phyloP scores from a whole-genome alignment of 2,797 vertebrate genomes.

The Cichlasoma orientale region DNA sequence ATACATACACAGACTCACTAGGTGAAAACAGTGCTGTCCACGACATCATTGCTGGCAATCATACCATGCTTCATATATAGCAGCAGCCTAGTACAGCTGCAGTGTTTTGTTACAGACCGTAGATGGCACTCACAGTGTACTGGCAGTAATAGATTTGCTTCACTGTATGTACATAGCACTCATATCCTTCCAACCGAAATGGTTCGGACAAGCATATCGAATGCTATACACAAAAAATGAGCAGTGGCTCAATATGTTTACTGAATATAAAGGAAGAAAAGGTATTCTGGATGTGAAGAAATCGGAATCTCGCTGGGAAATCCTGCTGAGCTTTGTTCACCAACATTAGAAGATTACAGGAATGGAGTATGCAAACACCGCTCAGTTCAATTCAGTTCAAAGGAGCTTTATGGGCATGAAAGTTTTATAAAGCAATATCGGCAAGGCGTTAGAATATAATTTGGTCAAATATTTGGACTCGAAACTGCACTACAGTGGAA shows the following conservation, averaged over 20 bases:
- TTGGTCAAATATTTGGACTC: neutral
- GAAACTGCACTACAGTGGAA: neutral
- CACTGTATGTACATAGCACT: neutral
- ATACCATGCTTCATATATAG: neutral
- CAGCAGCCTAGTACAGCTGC: conserved; percentile 1
- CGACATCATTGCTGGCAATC: neutral
- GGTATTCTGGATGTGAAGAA: neutral
- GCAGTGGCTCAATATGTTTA: neutral
- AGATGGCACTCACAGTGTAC: conserved; percentile 62
- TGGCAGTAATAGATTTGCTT: neutral
- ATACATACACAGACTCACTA: neutral
- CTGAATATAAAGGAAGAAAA: neutral
- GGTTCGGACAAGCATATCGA: neutral
- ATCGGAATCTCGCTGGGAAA: neutral
- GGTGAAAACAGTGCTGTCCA: neutral
- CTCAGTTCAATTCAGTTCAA: neutral
- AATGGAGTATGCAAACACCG: neutral
- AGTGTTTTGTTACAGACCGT: conserved; percentile 26
- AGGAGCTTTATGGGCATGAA: neutral
- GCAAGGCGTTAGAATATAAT: neutral
- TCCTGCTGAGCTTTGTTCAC: neutral
- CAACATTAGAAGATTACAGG: neutral
- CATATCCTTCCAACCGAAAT: neutral
- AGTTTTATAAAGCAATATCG: neutral
- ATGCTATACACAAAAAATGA: neutral